These are phyloP conservation scores for Benitochromis conjunctus DNA, from an alignment of 2,113 vertebrate genomes.

Conservation along the genomic window DNA sequence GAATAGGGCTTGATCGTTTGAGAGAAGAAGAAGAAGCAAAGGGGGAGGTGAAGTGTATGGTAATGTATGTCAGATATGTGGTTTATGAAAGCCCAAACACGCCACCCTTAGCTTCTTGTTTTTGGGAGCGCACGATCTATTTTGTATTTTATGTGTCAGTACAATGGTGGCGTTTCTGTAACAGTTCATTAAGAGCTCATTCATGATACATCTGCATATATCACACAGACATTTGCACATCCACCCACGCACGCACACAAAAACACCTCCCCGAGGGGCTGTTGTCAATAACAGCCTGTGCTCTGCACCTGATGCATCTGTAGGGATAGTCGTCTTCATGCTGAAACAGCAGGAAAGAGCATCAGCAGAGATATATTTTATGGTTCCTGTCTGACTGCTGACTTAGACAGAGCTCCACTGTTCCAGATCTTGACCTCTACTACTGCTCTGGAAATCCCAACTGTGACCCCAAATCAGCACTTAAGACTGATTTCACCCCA, in stretches of 20 bases:
- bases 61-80: not conserved
- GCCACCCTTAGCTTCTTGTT: not conserved
- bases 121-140: not conserved
- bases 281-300: constrained; percentile 39
- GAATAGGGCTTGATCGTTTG: not conserved
- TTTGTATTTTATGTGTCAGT: not conserved
- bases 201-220: constrained; percentile 18
- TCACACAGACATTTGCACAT: constrained; percentile 11
- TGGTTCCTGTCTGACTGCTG: constrained; percentile 41
- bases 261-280: constrained; percentile 14
- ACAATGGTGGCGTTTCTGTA: not conserved
- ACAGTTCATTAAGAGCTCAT: not conserved
- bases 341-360: constrained; percentile 36
- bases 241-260: constrained; percentile 10
- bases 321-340: not conserved
- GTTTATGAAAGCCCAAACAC: not conserved
- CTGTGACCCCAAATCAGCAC: constrained; percentile 54
- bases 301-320: constrained; percentile 45
- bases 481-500: constrained; percentile 35
- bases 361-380: constrained; percentile 21
- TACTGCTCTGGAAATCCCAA: constrained; percentile 40
- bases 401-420: constrained; percentile 19
- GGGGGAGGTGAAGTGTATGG: not conserved
- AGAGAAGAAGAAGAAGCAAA: not conserved
- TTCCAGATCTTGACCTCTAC: constrained; percentile 39